Evolutionary conservation across 2,797 vertebrate species (phyloP), one percentile per base, ranked within the genome.

Genomic region (Chromobotia macracanthus): DNA sequence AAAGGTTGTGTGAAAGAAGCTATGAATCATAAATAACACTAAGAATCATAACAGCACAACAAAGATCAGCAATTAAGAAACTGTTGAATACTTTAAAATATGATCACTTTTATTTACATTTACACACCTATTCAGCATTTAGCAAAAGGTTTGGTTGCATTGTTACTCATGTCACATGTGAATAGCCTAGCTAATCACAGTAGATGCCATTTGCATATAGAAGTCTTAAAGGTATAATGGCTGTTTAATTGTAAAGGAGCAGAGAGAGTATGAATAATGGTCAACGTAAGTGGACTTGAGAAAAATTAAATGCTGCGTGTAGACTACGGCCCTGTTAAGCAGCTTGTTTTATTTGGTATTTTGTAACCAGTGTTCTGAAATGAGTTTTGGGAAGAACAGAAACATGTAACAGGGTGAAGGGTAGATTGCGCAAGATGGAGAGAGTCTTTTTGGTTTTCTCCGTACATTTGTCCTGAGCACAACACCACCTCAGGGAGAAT

Each of bases 371-470:
- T 5, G 9, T 8, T 6, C 61, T 38, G 61, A 11, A 38, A n/a
- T 11, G 44, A 38, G 28, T n/a, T 53, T 21, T 70, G 60, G 74
- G 16, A 73, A 73, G 12, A n/a, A 35, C 38, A 51, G 51, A 44
- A 44, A 44, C 41, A 44, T 44, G 41, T 69, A 61, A 55, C 25
- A 0, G 53, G 55, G 72, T 21, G 60, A 75, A 77, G 50, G 41
- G 15, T 60, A 58, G 46, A 48, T 82, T 82, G 70, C 58, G 51
- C 64, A 75, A 44, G 67, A 60, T 41, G 19, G 41, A 44, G 38
- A 41, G 41, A 44, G 41, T 10, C 41, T 5, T 31, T 5, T 38
- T 25, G 2, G 7, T 72, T 44, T 61, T 19, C 5, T 46, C 38
- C 9, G 38, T 19, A 55, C 7, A 19, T 28, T 64, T 58, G 10